Conservation (phyloP, 2,797 vertebrate genomes). For the Ceryle rudis region DNA sequence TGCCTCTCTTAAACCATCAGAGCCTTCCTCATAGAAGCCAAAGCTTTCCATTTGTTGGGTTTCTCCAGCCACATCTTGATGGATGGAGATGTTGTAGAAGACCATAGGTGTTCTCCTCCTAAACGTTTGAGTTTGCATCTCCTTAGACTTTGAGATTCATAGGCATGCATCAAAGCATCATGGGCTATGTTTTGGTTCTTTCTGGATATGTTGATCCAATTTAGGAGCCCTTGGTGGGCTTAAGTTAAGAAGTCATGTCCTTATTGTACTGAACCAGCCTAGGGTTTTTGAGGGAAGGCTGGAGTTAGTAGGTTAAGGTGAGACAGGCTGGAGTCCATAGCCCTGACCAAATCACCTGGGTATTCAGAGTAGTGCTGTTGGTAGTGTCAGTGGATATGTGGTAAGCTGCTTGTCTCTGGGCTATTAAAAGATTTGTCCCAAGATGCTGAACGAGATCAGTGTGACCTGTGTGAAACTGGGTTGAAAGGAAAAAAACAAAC, state of each 20-base stretch:
- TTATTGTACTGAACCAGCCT: background rate
- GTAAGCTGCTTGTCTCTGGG: background rate
- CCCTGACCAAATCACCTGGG: fast-evolving
- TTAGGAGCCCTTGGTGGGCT: background rate
- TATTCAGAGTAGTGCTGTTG: fast-evolving
- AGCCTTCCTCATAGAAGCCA: background rate
- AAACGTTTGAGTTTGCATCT: background rate
- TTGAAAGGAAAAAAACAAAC: background rate
- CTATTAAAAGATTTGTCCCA: background rate
- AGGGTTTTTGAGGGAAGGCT: background rate
- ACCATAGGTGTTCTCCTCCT: background rate
- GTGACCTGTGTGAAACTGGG: background rate
- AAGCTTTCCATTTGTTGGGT: fast-evolving
- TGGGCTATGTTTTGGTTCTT: background rate
- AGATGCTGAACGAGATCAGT: background rate
- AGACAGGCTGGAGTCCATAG: background rate
- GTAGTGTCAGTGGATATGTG: background rate
- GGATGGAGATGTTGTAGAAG: background rate
- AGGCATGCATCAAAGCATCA: background rate
- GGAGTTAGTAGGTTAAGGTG: background rate
- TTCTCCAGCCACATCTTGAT: background rate
- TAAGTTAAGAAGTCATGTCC: background rate
- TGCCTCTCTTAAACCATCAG: background rate
- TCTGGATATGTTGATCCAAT: background rate
- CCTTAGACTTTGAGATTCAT: background rate